These are phyloP conservation scores for Thamnophis elegans DNA, from an alignment of 2,797 vertebrate genomes.

Conservation along the genomic window DNA sequence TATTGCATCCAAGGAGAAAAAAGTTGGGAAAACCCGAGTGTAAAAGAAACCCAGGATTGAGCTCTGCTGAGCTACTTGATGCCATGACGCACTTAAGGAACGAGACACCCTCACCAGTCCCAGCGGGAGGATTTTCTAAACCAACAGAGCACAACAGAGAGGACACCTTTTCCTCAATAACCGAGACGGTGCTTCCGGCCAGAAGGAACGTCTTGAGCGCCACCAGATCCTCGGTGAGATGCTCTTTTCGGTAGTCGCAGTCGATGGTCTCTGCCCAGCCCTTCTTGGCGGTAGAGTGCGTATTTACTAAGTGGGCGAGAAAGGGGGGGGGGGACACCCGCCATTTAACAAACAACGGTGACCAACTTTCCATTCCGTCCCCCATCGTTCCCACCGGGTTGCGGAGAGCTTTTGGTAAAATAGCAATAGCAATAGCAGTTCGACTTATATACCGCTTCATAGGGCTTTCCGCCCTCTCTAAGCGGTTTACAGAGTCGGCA, in stretches of 20 bases:
- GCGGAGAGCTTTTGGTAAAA: neutral
- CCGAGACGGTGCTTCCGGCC: slow-evolving; percentile 67
- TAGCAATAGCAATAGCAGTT: too few relatives aligned
- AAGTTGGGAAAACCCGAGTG: neutral
- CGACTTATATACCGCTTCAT: too few relatives aligned
- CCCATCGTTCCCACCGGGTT: too few relatives aligned
- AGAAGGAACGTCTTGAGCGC: slow-evolving; percentile 78
- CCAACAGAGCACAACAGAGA: neutral
- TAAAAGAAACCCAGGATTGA: neutral
- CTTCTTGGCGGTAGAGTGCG: slow-evolving; percentile 68
- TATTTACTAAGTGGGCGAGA: slow-evolving; percentile 58
- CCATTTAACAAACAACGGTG: neutral
- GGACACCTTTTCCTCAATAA: slow-evolving; percentile 85
- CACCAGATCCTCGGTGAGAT: slow-evolving; percentile 67
- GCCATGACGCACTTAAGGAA: neutral
- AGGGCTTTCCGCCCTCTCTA: too few relatives aligned
- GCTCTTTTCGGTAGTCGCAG: slow-evolving; percentile 67
- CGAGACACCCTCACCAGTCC: neutral
- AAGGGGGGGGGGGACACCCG: neutral
- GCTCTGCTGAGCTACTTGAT: neutral
- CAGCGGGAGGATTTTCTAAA: too few relatives aligned
- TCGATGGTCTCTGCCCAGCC: slow-evolving; percentile 74
- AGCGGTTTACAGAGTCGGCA: too few relatives aligned
- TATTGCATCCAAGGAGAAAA: neutral
- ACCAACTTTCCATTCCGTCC: neutral